A percentile compares a stretch with the other conserved stretches of the same genome.
Evolutionary conservation across 2,888 invertebrate genomes (phyloP).

Genomic region (Helleia helle): DNA sequence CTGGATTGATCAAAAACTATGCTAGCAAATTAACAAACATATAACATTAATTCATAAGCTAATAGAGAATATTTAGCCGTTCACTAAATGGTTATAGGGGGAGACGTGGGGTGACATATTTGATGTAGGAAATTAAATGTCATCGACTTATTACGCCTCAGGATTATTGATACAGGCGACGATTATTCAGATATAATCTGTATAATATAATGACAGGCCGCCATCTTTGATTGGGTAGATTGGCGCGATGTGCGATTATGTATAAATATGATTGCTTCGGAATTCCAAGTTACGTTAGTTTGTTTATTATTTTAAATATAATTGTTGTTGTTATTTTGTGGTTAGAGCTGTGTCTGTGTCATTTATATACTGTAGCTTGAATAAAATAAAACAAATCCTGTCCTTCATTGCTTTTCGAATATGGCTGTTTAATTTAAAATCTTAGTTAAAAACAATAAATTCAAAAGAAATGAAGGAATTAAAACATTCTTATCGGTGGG

Average conservation of each 20-base stretch:
- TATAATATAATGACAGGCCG: slow-evolving; percentile 23
- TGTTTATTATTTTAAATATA: too few relatives aligned
- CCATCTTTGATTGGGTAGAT: slow-evolving; percentile 25
- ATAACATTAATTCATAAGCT: not conserved
- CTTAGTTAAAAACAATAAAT: too few relatives aligned
- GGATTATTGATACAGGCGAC: slow-evolving; percentile 57
- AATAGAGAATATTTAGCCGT: not conserved
- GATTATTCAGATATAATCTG: slow-evolving; percentile 33
- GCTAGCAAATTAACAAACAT: too few relatives aligned
- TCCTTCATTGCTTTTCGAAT: too few relatives aligned
- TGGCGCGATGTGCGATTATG: slow-evolving; percentile 18
- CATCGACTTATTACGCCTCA: slow-evolving; percentile 53
- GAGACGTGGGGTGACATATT: slow-evolving; percentile 38
- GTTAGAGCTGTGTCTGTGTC: too few relatives aligned
- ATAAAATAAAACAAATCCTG: too few relatives aligned
- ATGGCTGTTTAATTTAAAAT: too few relatives aligned
- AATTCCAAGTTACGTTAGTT: not conserved
- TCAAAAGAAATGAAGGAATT: too few relatives aligned
- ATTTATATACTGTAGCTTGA: too few relatives aligned
- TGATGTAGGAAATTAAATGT: slow-evolving; percentile 69
- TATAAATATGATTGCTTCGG: slow-evolving; percentile 1
- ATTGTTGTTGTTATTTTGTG: too few relatives aligned
- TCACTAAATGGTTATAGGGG: not conserved
- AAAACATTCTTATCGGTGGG: too few relatives aligned
- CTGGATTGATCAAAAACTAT: too few relatives aligned